A percentile compares a stretch with the other conserved stretches of the same genome.
phyloP scores from a whole-genome alignment of 2,113 vertebrate genomes.

The Rhodinocichla rosea region DNA sequence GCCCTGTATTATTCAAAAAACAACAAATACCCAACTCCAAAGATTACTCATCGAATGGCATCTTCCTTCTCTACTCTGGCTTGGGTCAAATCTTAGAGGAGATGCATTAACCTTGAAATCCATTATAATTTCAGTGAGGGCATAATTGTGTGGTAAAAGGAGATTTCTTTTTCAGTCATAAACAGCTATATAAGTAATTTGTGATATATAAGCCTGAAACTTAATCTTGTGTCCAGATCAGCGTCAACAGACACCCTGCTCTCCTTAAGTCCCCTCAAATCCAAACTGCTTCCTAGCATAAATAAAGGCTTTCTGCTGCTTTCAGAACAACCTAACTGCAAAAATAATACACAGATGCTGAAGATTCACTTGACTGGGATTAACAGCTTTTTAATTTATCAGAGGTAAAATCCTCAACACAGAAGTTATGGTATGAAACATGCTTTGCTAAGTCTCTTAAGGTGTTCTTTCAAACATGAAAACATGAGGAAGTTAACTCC shows the following conservation, averaged over 20 bases:
- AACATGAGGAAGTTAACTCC: not conserved
- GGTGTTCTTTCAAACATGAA: not conserved
- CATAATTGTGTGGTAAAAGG: not conserved
- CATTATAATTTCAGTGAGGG: not conserved
- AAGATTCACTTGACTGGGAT: not conserved
- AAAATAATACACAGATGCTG: not conserved
- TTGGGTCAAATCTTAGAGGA: not conserved
- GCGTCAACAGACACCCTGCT: not conserved
- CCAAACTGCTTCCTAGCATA: not conserved
- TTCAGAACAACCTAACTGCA: not conserved
- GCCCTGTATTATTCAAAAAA: not conserved
- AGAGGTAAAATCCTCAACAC: not conserved
- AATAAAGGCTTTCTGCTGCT: not conserved
- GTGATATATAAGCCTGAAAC: not conserved
- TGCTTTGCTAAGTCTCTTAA: not conserved
- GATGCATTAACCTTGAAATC: not conserved
- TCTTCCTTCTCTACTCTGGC: not conserved
- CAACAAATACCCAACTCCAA: not conserved
- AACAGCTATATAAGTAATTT: not conserved
- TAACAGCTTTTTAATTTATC: not conserved
- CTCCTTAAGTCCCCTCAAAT: not conserved
- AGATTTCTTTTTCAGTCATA: not conserved
- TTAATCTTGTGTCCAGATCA: not conserved
- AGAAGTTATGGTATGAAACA: not conserved
- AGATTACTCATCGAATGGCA: not conserved